A percentile compares a stretch with the other conserved stretches of the same genome.
Evolutionary conservation across 1,140 invertebrate genomes (phyloP).

Genomic region (roundworm (Caenorhabditis elegans)): DNA sequence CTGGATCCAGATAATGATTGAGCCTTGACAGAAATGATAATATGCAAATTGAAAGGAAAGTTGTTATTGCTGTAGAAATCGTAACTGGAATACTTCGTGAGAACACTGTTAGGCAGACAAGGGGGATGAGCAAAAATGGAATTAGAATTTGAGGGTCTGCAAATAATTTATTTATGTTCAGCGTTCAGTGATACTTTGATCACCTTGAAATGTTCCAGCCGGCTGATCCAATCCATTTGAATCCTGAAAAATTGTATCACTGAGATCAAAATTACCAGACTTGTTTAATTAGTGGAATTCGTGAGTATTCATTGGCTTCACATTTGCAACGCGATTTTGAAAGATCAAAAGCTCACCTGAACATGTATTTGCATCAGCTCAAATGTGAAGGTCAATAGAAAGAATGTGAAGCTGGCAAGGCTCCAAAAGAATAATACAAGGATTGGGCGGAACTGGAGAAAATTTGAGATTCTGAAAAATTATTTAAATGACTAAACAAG

Average conservation of each 20-base stretch:
- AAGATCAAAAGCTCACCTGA: not conserved
- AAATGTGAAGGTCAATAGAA: not conserved
- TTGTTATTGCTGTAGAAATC: slow-evolving; percentile 2
- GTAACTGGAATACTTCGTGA: slow-evolving; percentile 21
- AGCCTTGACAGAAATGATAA: not conserved
- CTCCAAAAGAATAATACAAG: slow-evolving; percentile 5
- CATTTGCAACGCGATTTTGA: not conserved
- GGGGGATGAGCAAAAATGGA: not conserved
- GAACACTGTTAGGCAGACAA: not conserved
- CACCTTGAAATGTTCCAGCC: not conserved
- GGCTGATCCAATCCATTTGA: not conserved
- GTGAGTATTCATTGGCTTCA: too few species aligned
- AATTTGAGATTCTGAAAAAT: slow-evolving; percentile 12
- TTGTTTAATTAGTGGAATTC: not conserved
- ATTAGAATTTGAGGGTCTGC: not conserved
- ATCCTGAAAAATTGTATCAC: not conserved
- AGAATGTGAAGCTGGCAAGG: not conserved
- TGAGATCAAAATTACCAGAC: not conserved
- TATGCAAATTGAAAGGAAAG: not conserved
- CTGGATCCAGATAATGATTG: not conserved
- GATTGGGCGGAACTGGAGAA: slow-evolving; percentile 3
- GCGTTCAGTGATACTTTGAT: not conserved
- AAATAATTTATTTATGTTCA: not conserved
- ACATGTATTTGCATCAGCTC: not conserved
- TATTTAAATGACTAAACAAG: too few species aligned